These are phyloP conservation scores for Ischnus inquisitorius DNA, from an alignment of 2,888 invertebrate genomes.

Conservation along the genomic window DNA sequence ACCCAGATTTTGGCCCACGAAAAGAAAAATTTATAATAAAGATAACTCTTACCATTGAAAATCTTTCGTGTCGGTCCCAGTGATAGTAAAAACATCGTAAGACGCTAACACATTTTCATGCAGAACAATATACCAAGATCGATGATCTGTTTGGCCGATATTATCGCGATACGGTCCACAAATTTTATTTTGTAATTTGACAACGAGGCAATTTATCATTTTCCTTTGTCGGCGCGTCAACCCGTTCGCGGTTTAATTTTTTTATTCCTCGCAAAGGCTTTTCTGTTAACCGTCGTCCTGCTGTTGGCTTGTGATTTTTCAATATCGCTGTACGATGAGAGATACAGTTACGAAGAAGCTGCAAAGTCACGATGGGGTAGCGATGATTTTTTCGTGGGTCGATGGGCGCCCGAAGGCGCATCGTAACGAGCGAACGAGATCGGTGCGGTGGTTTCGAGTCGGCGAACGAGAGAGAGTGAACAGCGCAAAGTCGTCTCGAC, in stretches of 20 bases:
- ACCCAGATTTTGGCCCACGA: too few species aligned
- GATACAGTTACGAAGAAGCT: neutral
- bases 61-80: neutral
- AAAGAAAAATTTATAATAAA: too few species aligned
- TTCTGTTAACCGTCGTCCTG: neutral
- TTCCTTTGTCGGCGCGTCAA: neutral
- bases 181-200: neutral
- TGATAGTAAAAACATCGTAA: neutral
- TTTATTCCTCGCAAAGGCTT: neutral
- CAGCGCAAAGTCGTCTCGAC: slow-evolving; percentile 69
- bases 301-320: slow-evolving; percentile 21
- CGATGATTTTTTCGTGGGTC: slow-evolving; percentile 73
- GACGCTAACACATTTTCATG: neutral
- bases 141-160: neutral
- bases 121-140: neutral
- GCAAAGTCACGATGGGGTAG: slow-evolving; percentile 65
- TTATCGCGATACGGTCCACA: neutral
- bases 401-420: slow-evolving; percentile 73
- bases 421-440: slow-evolving; percentile 75
- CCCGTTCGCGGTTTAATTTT: neutral
- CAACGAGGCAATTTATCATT: slow-evolving; percentile 21
- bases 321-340: slow-evolving; percentile 39
- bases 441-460: neutral
- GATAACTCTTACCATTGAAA: too few species aligned
- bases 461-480: neutral